These are phyloP conservation scores for Orbicella faveolata DNA, from an alignment of 64 coral and sea anemone genomes.

Conservation along the genomic window DNA sequence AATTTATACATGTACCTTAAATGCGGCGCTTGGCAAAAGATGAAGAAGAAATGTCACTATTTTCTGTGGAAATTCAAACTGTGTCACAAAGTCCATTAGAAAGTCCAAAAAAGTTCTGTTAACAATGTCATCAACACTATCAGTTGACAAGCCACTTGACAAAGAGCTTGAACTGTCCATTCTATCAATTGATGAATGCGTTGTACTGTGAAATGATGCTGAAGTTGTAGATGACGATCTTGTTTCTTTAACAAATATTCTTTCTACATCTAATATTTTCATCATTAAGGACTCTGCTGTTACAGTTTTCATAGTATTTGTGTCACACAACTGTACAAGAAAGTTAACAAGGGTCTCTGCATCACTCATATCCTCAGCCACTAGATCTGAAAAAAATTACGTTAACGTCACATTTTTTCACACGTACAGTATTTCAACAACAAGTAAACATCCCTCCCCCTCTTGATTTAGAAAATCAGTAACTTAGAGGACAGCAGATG, in stretches of 20 bases:
- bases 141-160: constrained; percentile 49
- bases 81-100: constrained; percentile 94
- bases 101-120: constrained; percentile 86
- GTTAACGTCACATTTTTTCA: neutral
- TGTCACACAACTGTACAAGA: constrained; percentile 85
- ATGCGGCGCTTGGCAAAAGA: constrained; percentile 77
- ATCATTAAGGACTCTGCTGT: constrained; percentile 76
- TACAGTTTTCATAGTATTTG: constrained; percentile 80
- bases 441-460: too few species aligned
- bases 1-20: constrained; percentile 48
- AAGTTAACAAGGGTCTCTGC: constrained; percentile 79
- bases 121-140: constrained; percentile 62
- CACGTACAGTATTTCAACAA: too few species aligned
- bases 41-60: constrained; percentile 99
- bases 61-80: constrained; percentile 96
- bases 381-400: constrained; percentile 29
- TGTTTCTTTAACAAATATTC: constrained; percentile 31
- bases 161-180: constrained; percentile 40
- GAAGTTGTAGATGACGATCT: neutral
- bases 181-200: constrained; percentile 14
- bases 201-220: constrained; percentile 8
- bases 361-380: constrained; percentile 46
- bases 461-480: too few species aligned
- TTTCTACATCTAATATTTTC: constrained; percentile 62
- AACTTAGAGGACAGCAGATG: too few species aligned